Evolutionary conservation across 2,797 vertebrate species (phyloP), one percentile per base, ranked within the genome.

Genomic region (Gymnodraco acuticeps): DNA sequence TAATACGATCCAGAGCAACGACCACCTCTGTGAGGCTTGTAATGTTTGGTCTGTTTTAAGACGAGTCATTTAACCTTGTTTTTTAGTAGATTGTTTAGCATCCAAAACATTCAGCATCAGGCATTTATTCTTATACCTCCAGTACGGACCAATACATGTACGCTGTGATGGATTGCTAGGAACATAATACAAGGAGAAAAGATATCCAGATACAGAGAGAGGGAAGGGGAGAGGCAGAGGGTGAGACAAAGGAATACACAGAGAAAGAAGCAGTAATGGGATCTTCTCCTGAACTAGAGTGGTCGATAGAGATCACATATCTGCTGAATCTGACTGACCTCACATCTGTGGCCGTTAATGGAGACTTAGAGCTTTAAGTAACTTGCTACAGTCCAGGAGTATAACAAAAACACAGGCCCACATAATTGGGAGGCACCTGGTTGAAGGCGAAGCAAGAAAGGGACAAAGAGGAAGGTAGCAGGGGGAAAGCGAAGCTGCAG

Each of bases 241-340:
- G 15, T 1, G 55, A 59, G 56, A 14, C 1, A 10, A 15, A 46
- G 54, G n/a, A 45, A 48, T 1, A 50, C 27, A 3, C 0, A 16
- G 33, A 47, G 58, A 11, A 12, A 38, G 46, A 41, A 4, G 60
- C 48, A 6, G 71, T 67, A 83, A 89, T 31, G 12, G 27, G 76
- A 89, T 82, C 84, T 62, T 56, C 71, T 66, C 14, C 59, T 62
- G 11, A 70, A 59, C 68, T n/a, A 19, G 33, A 45, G 64, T 9
- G 62, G 45, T 86, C 81, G 19, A 83, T 77, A 61, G 47, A 42
- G 77, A 82, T 89, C 85, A 41, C 55, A 63, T 80, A 75, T 77
- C 85, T 63, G 69, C 65, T 73, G 66, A 77, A 71, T 77, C 65
- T 51, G 10, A 50, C 52, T 16, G 58, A 38, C 9, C 43, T 31